Evolutionary conservation across 2,113 vertebrate genomes (phyloP).

Genomic region (Myrmecophaga tridactyla): DNA sequence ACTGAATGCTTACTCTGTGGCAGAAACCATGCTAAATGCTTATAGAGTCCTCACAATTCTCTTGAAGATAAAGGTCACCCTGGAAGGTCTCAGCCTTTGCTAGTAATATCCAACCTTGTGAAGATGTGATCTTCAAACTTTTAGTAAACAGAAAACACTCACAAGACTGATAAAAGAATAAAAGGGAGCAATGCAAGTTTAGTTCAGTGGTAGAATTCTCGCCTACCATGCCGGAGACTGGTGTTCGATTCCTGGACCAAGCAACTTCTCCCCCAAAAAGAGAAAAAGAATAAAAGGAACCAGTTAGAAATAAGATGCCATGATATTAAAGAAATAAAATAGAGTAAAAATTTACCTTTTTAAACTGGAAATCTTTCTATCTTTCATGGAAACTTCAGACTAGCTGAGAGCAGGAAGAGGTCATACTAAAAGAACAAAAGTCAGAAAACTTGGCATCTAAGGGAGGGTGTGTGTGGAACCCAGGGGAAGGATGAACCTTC

Average conservation of each 20-base stretch:
- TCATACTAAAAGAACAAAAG: background rate
- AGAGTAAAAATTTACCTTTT: background rate
- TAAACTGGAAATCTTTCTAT: background rate
- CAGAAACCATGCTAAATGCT: background rate
- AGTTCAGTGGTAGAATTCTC: no score
- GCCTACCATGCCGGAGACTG: no score
- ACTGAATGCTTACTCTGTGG: background rate
- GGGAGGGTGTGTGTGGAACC: background rate
- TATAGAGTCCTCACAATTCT: conserved; percentile 12
- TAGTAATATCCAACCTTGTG: background rate
- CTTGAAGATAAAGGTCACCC: background rate
- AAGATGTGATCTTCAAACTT: background rate
- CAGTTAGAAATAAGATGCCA: background rate
- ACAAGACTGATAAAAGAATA: background rate
- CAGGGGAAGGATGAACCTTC: background rate
- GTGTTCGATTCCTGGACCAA: no score
- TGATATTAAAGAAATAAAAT: background rate
- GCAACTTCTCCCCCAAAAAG: no score
- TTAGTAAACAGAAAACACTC: conserved; percentile 3
- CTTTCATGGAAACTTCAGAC: background rate
- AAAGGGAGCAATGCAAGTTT: no score
- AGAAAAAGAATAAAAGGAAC: no score
- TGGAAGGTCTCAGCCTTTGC: background rate
- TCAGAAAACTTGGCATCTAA: background rate
- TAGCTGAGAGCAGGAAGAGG: background rate